Percentiles rank a stretch among this genome's conserved stretches.
These are phyloP conservation scores for Apodemia hepburni DNA, from an alignment of 2,888 invertebrate genomes.

Conservation along the genomic window DNA sequence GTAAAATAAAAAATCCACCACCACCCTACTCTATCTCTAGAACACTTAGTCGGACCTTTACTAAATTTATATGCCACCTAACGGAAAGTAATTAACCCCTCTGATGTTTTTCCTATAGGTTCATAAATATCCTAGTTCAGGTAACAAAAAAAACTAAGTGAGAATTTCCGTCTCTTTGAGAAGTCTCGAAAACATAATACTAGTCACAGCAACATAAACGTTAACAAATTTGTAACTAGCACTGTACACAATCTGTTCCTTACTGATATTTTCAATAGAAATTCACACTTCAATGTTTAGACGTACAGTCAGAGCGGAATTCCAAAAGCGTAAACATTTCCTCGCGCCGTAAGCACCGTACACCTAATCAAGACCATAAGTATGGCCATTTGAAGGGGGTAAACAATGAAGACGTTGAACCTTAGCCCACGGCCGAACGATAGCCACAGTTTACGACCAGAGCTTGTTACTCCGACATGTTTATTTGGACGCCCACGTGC, in stretches of 20 bases:
- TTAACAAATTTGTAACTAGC: neutral
- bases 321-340: slow-evolving; percentile 13
- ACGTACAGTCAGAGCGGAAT: slow-evolving; percentile 7
- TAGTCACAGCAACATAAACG: neutral
- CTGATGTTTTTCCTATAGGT: no score
- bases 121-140: no score
- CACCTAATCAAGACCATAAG: slow-evolving; percentile 20
- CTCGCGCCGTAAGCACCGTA: slow-evolving; percentile 11
- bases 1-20: no score
- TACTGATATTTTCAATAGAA: neutral
- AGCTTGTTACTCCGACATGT: slow-evolving; percentile 58
- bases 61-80: no score
- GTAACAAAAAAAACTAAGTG: no score
- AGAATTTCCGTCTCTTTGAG: no score
- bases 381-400: slow-evolving; percentile 23
- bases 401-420: slow-evolving; percentile 55
- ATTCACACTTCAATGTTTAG: slow-evolving; percentile 2
- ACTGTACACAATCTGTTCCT: neutral
- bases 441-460: slow-evolving; percentile 49
- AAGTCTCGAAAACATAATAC: neutral
- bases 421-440: slow-evolving; percentile 32
- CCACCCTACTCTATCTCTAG: no score
- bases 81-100: no score
- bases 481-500: slow-evolving; percentile 66
- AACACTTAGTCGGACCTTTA: no score